phyloP scores from a whole-genome alignment of 2,797 vertebrate genomes.

The Erithacus rubecula region DNA sequence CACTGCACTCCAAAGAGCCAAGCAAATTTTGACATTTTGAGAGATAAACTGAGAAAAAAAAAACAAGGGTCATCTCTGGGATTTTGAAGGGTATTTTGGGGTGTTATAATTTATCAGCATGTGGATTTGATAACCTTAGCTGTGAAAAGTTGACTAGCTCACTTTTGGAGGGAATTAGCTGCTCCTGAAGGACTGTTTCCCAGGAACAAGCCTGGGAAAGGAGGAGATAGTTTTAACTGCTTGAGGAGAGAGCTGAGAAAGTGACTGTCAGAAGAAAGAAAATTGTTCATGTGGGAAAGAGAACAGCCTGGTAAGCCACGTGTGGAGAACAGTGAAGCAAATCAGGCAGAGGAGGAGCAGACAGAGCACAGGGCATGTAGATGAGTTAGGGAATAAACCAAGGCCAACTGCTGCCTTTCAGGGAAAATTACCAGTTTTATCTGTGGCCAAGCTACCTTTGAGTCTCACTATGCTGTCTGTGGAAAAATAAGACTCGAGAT shows the following conservation, averaged over 20 bases:
- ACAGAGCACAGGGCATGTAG: background rate
- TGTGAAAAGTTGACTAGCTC: background rate
- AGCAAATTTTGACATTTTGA: background rate
- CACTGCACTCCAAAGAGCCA: background rate
- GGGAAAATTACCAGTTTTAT: background rate
- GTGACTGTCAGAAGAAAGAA: background rate
- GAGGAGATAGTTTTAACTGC: background rate
- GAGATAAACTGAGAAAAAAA: background rate
- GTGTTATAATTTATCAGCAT: background rate
- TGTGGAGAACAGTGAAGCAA: background rate
- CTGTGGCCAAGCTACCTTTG: background rate
- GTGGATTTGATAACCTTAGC: background rate
- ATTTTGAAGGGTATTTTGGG: background rate
- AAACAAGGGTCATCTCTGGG: background rate
- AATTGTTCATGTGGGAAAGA: background rate
- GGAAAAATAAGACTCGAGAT: background rate
- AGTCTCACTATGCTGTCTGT: background rate
- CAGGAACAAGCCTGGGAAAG: background rate
- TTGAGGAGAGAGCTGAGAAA: background rate
- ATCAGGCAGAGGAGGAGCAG: background rate
- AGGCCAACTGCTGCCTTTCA: background rate
- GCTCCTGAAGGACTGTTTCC: background rate
- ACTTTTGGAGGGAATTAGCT: background rate
- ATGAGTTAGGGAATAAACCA: background rate
- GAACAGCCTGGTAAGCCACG: background rate